Evolutionary conservation across 2,113 vertebrate genomes (phyloP), one percentile per base, ranked within the genome.

Genomic region (Elephas maximus): DNA sequence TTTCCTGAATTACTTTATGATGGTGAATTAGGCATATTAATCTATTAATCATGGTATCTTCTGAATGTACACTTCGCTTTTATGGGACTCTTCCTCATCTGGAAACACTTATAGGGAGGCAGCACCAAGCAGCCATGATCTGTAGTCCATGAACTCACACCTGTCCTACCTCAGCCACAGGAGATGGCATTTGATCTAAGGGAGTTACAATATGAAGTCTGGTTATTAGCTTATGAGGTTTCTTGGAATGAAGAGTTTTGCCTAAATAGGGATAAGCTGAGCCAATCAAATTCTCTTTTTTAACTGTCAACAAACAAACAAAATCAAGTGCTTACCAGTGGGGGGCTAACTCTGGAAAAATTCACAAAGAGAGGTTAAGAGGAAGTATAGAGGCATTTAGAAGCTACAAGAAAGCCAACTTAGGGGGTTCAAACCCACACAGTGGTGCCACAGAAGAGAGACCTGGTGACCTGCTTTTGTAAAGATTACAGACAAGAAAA

Each of bases 241-340:
- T 67, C 44, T 26, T 62, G 26, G 26, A 92, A 88, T 51, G 24
- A 84, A 76, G 44, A 76, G 15, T 26, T 73, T 79, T 78, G 57
- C 41, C 51, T 85, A 65, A 94, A 51, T 28, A 57, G n/a, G 63
- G 6, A 37, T 41, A 86, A 62, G 6, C 2, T 63, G 18, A 2
- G 81, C 33, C n/a, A 92, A 71, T n/a, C 17, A 91, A 96, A 94
- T 60, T 73, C 26, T 65, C 10, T 88, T 62, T 30, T 63, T 33
- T 85, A 93, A 63, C 8, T 57, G 45, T 41, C n/a, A 51, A 65
- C 94, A 83, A 62, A 74, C 28, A 71, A 69, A 18, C 76, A 48
- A 63, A 67, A 33, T n/a, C 37, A 78, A 33, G 60, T 77, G 80
- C 20, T 96, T 84, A 63, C 15, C 48, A 79, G 23, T 69, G 2